A percentile compares a stretch with the other conserved stretches of the same genome.
These are phyloP conservation scores for Cottus gobio DNA, from an alignment of 2,113 vertebrate species.

Conservation along the genomic window DNA sequence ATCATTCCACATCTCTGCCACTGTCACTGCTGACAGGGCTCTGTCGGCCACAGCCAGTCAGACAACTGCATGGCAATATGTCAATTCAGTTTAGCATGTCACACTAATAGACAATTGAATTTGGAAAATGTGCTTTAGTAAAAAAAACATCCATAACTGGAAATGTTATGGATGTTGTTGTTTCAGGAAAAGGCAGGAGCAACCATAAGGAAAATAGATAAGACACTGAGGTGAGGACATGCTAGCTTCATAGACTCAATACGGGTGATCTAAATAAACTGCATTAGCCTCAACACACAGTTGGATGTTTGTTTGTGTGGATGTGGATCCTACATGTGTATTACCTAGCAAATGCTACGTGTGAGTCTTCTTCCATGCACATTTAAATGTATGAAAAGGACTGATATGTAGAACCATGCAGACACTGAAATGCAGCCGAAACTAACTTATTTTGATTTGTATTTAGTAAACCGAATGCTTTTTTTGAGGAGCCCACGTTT, in stretches of 20 bases:
- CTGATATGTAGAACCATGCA: neutral
- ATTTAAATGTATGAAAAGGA: neutral
- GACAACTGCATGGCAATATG: constrained; percentile 54
- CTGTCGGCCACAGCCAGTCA: constrained; percentile 58
- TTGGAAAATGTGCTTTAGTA: constrained; percentile 27
- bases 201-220: neutral
- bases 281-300: neutral
- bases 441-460: constrained; percentile 11
- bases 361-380: neutral
- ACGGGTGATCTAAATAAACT: neutral
- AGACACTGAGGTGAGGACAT: neutral
- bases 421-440: neutral
- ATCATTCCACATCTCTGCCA: constrained; percentile 73
- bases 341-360: neutral
- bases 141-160: neutral
- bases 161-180: no score
- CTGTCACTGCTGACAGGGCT: constrained; percentile 69
- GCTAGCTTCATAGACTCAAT: neutral
- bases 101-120: constrained; percentile 49
- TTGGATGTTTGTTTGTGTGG: neutral
- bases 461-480: constrained; percentile 19
- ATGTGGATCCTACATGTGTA: neutral
- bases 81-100: constrained; percentile 61
- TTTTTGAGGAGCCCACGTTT: constrained; percentile 24
- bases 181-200: neutral